Conservation (phyloP, 2,113 vertebrate species). For the Larimichthys crocea region DNA sequence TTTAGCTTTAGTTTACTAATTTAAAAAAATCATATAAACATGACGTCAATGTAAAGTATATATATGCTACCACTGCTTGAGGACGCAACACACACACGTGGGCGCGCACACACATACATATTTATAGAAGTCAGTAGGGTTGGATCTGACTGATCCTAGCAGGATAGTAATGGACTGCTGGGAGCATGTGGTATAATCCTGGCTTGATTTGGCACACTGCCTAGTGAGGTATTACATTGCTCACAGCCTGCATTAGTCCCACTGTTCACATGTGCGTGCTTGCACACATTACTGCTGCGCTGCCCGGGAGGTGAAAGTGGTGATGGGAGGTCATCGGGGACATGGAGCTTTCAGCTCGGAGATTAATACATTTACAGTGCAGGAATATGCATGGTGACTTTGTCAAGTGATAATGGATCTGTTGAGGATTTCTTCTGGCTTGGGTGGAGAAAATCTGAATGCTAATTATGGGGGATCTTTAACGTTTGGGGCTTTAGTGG, state of each 20-base stretch:
- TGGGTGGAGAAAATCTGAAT: neutral
- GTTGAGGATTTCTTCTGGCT: neutral
- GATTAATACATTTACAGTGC: neutral
- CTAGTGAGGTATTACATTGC: slow-evolving; percentile 51
- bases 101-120: neutral
- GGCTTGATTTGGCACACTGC: slow-evolving; percentile 42
- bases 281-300: slow-evolving; percentile 45
- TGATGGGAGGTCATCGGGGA: slow-evolving; percentile 41
- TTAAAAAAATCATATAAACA: too few relatives aligned
- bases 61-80: too few relatives aligned
- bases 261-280: slow-evolving; percentile 56
- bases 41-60: too few relatives aligned
- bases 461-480: neutral
- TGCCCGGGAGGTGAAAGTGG: slow-evolving; percentile 10
- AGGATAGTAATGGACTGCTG: slow-evolving; percentile 31
- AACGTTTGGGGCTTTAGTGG: neutral
- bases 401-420: neutral
- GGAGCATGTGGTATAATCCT: slow-evolving; percentile 52
- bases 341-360: neutral
- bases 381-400: neutral
- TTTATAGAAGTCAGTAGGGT: neutral
- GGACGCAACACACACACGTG: neutral
- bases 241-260: slow-evolving; percentile 49
- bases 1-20: too few relatives aligned
- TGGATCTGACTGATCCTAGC: slow-evolving; percentile 8